phyloP scores from a whole-genome alignment of 2,113 vertebrate species.

The Penelope pileata region DNA sequence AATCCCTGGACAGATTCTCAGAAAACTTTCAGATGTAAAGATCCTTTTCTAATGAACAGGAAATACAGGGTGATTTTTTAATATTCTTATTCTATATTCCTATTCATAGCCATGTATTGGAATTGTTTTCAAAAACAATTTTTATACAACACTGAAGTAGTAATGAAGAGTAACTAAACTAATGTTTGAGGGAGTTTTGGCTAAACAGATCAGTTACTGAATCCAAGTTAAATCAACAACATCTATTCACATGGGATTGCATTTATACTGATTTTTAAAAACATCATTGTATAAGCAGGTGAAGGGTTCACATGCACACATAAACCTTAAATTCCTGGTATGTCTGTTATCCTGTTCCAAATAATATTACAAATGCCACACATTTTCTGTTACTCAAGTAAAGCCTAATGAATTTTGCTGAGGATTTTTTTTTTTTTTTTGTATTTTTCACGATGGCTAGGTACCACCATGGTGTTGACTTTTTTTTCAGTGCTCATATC shows the following conservation, averaged over 20 bases:
- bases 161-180: neutral
- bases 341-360: neutral
- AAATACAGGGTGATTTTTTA: neutral
- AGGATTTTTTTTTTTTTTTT: neutral
- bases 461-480: neutral
- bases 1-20: neutral
- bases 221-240: neutral
- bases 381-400: neutral
- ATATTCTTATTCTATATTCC: neutral
- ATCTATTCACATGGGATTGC: neutral
- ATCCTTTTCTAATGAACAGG: neutral
- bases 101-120: neutral
- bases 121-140: neutral
- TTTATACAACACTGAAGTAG: neutral
- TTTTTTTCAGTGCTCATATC: neutral
- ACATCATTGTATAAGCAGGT: neutral
- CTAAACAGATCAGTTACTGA: neutral
- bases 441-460: fast-evolving
- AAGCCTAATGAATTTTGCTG: neutral
- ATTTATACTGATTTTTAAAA: neutral
- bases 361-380: neutral
- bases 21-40: neutral
- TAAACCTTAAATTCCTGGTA: neutral
- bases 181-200: neutral
- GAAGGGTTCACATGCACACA: neutral